Conservation (phyloP, 2,113 vertebrate genomes). For the Pardalotus punctatus region DNA sequence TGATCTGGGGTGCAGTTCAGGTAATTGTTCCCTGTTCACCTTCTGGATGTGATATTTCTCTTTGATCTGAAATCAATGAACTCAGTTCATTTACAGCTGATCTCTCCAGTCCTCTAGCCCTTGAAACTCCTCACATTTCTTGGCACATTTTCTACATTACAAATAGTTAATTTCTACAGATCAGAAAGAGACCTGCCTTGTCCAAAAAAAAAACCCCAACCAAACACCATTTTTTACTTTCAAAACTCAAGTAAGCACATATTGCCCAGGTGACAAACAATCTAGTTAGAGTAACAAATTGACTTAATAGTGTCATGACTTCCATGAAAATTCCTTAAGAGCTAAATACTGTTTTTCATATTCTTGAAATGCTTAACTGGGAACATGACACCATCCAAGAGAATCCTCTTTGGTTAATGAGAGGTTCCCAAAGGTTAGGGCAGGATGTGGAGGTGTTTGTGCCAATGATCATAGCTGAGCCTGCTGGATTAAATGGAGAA, state of each 20-base stretch:
- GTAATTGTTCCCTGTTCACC: neutral
- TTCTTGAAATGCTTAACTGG: neutral
- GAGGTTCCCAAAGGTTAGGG: neutral
- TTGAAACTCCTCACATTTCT: neutral
- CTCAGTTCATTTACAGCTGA: neutral
- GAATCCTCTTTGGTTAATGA: neutral
- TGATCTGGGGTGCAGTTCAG: neutral
- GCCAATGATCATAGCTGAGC: neutral
- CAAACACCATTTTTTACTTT: neutral
- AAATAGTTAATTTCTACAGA: neutral
- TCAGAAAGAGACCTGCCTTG: neutral
- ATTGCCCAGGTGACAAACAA: neutral
- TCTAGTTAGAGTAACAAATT: neutral
- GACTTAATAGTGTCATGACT: neutral
- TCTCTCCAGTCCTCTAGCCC: neutral
- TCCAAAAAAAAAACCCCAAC: fast-evolving
- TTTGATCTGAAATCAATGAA: neutral
- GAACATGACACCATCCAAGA: neutral
- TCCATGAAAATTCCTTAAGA: neutral
- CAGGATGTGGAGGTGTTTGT: neutral
- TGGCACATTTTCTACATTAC: neutral
- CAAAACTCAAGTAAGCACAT: neutral
- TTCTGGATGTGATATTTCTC: neutral
- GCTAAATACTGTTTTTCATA: neutral
- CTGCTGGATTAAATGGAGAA: neutral